Evolutionary conservation across 92 coral and sea anemone genomes (phyloP).

Genomic region (Porites divaricata): DNA sequence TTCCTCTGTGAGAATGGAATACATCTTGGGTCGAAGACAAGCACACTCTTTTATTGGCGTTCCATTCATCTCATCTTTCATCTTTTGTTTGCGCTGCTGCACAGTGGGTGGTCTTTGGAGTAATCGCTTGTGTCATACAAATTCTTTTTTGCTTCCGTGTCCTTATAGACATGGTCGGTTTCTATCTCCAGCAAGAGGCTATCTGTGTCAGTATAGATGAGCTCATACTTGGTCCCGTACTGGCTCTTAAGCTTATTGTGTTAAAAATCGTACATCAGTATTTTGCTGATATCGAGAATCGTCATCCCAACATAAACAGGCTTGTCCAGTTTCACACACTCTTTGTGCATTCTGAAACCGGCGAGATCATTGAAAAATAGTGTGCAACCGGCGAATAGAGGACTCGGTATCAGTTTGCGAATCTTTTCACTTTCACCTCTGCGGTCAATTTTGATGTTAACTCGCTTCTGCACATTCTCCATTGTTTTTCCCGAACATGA

Average conservation of each 20-base stretch:
- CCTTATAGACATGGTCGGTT: conserved; percentile 17
- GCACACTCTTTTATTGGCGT: background rate
- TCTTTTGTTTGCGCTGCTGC: background rate
- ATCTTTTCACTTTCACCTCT: background rate
- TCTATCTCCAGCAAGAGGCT: background rate
- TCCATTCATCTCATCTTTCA: background rate
- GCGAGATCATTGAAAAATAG: background rate
- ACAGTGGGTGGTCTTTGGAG: background rate
- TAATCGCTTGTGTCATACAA: conserved; percentile 16
- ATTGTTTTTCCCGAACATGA: conserved; percentile 38
- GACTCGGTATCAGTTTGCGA: background rate
- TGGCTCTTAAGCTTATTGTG: too few species aligned
- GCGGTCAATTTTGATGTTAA: background rate
- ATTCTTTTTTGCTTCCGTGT: background rate
- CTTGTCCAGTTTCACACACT: too few species aligned
- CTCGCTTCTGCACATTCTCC: conserved; percentile 27
- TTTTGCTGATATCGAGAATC: too few species aligned
- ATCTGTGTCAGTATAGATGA: conserved; percentile 5
- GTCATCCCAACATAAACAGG: too few species aligned
- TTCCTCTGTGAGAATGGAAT: background rate
- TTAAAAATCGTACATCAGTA: too few species aligned
- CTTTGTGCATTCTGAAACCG: background rate
- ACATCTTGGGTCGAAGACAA: conserved; percentile 5
- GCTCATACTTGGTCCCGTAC: too few species aligned
- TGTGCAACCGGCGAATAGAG: background rate